These are phyloP conservation scores for Osmerus mordax DNA, from an alignment of 2,113 vertebrate species.

Conservation along the genomic window DNA sequence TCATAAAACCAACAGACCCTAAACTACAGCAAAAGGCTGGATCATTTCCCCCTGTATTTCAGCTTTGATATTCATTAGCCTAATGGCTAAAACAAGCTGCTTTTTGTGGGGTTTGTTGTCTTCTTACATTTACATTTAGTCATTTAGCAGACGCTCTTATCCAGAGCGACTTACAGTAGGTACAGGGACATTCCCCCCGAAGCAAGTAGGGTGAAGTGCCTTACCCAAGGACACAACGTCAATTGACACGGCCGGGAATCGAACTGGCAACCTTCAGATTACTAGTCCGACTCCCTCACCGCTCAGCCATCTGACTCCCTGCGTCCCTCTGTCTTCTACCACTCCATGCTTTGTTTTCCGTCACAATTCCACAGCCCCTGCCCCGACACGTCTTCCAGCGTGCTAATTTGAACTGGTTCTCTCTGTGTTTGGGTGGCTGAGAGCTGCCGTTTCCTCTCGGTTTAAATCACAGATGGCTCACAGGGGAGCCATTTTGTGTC, in stretches of 20 bases:
- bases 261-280: no score
- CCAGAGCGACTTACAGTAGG: no score
- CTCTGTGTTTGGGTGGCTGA: background rate
- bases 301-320: no score
- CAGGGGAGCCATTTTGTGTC: slow-evolving; percentile 40
- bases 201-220: no score
- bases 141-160: no score
- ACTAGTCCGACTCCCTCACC: no score
- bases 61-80: background rate
- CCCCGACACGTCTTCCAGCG: background rate
- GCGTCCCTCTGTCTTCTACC: no score
- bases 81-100: background rate
- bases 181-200: no score
- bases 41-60: background rate
- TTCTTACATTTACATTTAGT: no score
- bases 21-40: background rate
- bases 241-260: no score
- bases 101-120: background rate
- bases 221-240: no score
- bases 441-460: background rate
- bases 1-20: background rate
- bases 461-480: slow-evolving; percentile 40
- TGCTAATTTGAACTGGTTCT: background rate
- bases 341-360: background rate
- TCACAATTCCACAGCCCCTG: no score